phyloP scores from a whole-genome alignment of 2,113 vertebrate genomes.

The Apaloderma vittatum region DNA sequence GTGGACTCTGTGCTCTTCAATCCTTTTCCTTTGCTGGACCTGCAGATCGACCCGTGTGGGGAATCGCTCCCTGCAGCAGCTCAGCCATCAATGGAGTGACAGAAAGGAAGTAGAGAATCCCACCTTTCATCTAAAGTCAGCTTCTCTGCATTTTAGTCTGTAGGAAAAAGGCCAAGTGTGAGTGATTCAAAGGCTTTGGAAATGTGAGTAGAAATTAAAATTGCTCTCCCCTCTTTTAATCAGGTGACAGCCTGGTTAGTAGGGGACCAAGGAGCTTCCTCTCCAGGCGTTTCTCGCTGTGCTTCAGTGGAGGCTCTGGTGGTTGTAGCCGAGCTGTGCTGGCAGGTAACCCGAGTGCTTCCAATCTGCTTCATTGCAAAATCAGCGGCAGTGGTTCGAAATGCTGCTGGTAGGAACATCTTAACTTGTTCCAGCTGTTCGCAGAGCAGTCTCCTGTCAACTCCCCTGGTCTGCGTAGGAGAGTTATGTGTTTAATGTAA shows the following conservation, averaged over 20 bases:
- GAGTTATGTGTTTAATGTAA: not conserved
- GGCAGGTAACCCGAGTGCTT: not conserved
- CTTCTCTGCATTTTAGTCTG: not conserved
- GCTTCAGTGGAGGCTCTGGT: not conserved
- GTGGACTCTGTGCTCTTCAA: not conserved
- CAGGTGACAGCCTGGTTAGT: not conserved
- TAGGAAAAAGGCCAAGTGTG: not conserved
- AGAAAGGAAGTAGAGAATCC: not conserved
- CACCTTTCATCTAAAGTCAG: not conserved
- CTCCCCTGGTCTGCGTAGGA: not conserved
- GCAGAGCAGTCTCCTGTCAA: not conserved
- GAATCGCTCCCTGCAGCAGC: not conserved
- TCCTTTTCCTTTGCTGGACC: not conserved
- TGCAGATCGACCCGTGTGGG: not conserved
- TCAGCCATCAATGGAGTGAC: too few species aligned
- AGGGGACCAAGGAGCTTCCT: not conserved
- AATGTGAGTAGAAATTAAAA: not conserved
- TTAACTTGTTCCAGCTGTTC: conserved; percentile 27
- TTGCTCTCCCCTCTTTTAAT: fast-evolving
- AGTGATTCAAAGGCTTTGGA: not conserved
- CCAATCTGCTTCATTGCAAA: not conserved
- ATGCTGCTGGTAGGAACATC: not conserved
- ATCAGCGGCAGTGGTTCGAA: not conserved
- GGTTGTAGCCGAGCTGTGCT: not conserved
- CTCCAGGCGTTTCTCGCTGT: not conserved